Evolutionary conservation across 2,113 vertebrate species (phyloP), one percentile per base, ranked within the genome.

Genomic region (Tinamus guttatus): DNA sequence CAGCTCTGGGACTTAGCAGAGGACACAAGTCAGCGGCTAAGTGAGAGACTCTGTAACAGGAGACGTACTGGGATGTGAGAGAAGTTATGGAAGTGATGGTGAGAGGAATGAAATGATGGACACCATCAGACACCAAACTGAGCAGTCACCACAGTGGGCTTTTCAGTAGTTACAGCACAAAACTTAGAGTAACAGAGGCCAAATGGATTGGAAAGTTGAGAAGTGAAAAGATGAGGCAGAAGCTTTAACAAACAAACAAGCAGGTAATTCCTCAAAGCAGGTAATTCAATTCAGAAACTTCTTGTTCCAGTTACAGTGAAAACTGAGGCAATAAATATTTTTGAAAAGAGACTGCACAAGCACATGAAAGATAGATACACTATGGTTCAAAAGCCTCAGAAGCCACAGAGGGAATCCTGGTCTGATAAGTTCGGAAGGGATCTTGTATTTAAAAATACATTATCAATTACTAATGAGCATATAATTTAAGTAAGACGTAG

Each of bases 171-270:
- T 87, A 38, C 17, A 80, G 60, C 45, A 83, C 16, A 32, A 78
- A 12, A 49, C 11, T 49, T 49, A 74, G 24, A 91, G 40, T 11
- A 63, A 38, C 41, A 74, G 54, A 88, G 32, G 34, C 28, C 75
- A 85, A 85, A 54, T 3, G 43, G 19, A 47, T 56, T 56, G 15
- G 32, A 64, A 83, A 58, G 45, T 4, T 88, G 19, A 40, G 49
- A 89, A 91, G 54, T 8, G 27, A 91, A 80, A 18, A 87, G 70
- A 87, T 70, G 49, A 85, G 76, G 63, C 76, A 74, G 27, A 18
- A 80, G 47, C n/a, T 21, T 96, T 90, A 91, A 69, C 71, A 96
- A 94, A 76, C 81, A 83, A 54, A 49, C 62, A 76, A 88, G 88
- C n/a, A n/a, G n/a, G n/a, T n/a, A n/a, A n/a, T n/a, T 36, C 22